Conservation (phyloP, 2,888 invertebrate species). For the Baronia brevicornis region DNA sequence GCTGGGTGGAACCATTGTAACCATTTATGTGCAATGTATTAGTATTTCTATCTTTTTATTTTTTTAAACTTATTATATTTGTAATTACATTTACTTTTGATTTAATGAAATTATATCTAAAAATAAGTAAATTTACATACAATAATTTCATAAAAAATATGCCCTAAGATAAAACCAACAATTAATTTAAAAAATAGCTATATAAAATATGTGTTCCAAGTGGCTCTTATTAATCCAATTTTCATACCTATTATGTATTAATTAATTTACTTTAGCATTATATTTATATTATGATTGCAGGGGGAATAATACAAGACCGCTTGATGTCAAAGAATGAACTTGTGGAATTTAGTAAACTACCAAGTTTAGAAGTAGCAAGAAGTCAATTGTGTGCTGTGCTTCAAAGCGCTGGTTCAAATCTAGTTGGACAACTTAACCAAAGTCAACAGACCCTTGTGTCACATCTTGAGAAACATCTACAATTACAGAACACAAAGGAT, state of each 20-base stretch:
- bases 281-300: slow-evolving; percentile 50
- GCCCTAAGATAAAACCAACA: no score
- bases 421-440: slow-evolving; percentile 80
- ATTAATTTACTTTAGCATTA: slow-evolving; percentile 1
- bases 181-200: no score
- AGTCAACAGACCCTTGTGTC: slow-evolving; percentile 81
- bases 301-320: slow-evolving; percentile 82
- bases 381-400: slow-evolving; percentile 81
- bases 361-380: slow-evolving; percentile 78
- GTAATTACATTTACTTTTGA: no score
- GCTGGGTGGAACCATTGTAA: no score
- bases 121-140: no score
- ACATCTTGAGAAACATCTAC: slow-evolving; percentile 77
- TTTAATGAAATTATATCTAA: no score
- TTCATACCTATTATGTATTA: slow-evolving; percentile 2
- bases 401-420: slow-evolving; percentile 77
- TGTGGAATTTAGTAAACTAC: slow-evolving; percentile 78
- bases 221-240: not conserved
- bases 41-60: no score
- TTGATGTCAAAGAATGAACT: slow-evolving; percentile 82
- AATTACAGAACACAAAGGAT: slow-evolving; percentile 32
- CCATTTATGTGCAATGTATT: no score
- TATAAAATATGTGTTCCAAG: not conserved
- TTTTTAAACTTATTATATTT: no score
- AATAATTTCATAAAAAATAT: no score